These are phyloP conservation scores for Galagoides demidoff DNA, from an alignment of 2,797 vertebrate genomes.

Conservation along the genomic window DNA sequence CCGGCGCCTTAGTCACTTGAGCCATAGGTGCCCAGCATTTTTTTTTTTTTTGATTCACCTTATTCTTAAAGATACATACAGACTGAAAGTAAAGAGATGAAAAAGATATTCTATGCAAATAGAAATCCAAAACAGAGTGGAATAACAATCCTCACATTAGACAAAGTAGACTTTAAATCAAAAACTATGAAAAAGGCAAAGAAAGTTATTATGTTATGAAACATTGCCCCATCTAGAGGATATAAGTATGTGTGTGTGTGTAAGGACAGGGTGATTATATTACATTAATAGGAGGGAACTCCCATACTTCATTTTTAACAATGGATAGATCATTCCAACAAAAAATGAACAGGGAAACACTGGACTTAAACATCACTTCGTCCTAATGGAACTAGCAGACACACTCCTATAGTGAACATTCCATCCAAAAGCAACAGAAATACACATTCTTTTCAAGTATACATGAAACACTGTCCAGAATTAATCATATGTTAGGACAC, in stretches of 20 bases:
- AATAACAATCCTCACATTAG: not conserved
- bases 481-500: not conserved
- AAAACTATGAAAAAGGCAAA: not conserved
- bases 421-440: not conserved
- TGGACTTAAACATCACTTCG: not conserved
- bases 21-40: no score
- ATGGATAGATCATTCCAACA: not conserved
- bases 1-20: no score
- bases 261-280: not conserved
- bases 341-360: not conserved
- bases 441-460: not conserved
- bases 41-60: no score
- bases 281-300: not conserved
- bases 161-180: not conserved
- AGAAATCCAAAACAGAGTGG: not conserved
- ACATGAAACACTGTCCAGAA: not conserved
- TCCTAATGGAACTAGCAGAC: not conserved
- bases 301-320: not conserved
- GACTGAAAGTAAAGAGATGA: not conserved
- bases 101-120: not conserved
- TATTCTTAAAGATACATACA: not conserved
- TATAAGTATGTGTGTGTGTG: not conserved
- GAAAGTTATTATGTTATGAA: not conserved
- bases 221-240: not conserved
- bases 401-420: not conserved